Evolutionary conservation across 2,113 vertebrate genomes (phyloP).

Genomic region (Hippotragus niger): DNA sequence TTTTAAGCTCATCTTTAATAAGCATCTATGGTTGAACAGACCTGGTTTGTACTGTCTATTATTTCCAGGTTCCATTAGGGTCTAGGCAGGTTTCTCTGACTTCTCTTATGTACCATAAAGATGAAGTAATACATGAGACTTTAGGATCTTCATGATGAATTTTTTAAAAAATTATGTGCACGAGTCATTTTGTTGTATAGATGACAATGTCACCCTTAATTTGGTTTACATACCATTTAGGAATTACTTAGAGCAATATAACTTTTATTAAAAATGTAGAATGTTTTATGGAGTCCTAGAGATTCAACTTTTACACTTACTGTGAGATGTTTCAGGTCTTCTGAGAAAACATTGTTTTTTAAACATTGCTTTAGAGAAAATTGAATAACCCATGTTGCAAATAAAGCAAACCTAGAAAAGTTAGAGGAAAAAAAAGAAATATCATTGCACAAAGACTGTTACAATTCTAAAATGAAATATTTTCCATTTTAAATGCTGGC

Average conservation of each 20-base stretch:
- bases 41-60: slow-evolving; percentile 49
- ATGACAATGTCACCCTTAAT: slow-evolving; percentile 65
- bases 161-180: slow-evolving; percentile 2
- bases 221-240: slow-evolving; percentile 60
- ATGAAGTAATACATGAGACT: slow-evolving; percentile 53
- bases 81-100: background rate
- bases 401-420: background rate
- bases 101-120: slow-evolving; percentile 41
- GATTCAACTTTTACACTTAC: slow-evolving; percentile 80
- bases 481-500: background rate
- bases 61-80: slow-evolving; percentile 40
- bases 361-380: background rate
- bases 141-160: background rate
- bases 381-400: slow-evolving; percentile 12
- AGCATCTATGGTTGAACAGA: slow-evolving; percentile 55
- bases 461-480: background rate
- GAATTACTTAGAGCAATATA: slow-evolving; percentile 32
- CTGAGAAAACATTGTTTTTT: background rate
- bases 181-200: slow-evolving; percentile 46
- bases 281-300: slow-evolving; percentile 72
- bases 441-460: background rate
- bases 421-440: background rate
- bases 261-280: slow-evolving; percentile 24
- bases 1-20: slow-evolving; percentile 64
- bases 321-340: slow-evolving; percentile 75